A percentile compares a stretch with the other conserved stretches of the same genome.
Conservation (phyloP, 2,113 vertebrate species). For the Ophiodon elongatus region DNA sequence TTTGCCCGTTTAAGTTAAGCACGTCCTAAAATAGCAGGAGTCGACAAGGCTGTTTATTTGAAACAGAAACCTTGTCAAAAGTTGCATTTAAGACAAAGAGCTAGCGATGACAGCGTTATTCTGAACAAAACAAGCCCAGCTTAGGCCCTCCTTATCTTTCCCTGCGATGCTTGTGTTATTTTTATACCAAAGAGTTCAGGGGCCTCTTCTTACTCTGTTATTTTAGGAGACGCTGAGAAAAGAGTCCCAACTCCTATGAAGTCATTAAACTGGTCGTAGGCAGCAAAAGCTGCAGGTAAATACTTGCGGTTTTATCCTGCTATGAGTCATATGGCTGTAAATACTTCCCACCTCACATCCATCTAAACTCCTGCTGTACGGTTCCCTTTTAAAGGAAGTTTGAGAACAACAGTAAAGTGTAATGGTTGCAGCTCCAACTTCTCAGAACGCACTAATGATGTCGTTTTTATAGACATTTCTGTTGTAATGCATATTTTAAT, state of each 20-base stretch:
- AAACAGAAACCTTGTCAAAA: conserved; percentile 80
- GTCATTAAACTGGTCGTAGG: conserved; percentile 78
- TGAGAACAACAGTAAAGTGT: conserved; percentile 25
- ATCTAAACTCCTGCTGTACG: conserved; percentile 39
- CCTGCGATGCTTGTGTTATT: conserved; percentile 70
- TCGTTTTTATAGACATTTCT: conserved; percentile 3
- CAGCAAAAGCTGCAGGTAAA: conserved; percentile 81
- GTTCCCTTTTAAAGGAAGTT: conserved; percentile 44
- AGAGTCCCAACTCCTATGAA: conserved; percentile 69
- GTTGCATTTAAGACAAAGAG: conserved; percentile 76
- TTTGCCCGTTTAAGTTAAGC: conserved; percentile 69
- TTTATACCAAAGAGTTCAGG: conserved; percentile 76
- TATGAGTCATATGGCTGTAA: conserved; percentile 78
- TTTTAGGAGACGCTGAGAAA: conserved; percentile 75
- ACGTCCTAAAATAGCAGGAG: conserved; percentile 75
- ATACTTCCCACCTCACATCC: conserved; percentile 68
- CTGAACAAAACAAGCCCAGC: conserved; percentile 68
- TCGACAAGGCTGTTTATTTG: conserved; percentile 67
- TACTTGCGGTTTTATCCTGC: conserved; percentile 69
- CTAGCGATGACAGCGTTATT: conserved; percentile 67
- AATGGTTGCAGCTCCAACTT: conserved; percentile 15
- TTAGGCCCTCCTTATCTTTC: conserved; percentile 57
- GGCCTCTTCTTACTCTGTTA: conserved; percentile 69
- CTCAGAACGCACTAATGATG: conserved; percentile 5
- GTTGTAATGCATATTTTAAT: conserved; percentile 27